Conservation (phyloP, 2,113 vertebrate genomes). For the Seriola aureovittata region DNA sequence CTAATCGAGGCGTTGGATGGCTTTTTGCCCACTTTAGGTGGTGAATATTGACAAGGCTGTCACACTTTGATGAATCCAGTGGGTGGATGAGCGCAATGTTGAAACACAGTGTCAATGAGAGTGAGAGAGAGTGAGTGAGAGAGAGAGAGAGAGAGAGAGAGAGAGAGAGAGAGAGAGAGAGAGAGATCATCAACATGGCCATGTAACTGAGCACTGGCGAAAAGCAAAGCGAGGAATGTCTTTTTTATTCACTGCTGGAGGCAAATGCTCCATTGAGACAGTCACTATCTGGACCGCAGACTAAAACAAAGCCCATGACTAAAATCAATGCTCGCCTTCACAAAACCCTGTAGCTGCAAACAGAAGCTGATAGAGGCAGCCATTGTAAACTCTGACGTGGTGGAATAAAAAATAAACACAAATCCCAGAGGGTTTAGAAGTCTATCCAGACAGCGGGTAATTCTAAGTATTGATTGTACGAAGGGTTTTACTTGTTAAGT, state of each 20-base stretch:
- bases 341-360: conserved; percentile 37
- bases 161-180: background rate
- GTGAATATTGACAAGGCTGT: conserved; percentile 69
- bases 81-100: conserved; percentile 36
- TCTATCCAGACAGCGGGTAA: conserved; percentile 11
- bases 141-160: conserved; percentile 22
- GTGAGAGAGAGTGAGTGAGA: background rate
- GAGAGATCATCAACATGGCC: conserved; percentile 47
- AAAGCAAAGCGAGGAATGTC: conserved; percentile 51
- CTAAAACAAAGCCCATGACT: conserved; percentile 65
- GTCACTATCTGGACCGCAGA: conserved; percentile 56
- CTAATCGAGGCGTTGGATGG: conserved; percentile 33
- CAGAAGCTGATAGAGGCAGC: conserved; percentile 26
- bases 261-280: conserved; percentile 63
- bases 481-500: conserved; percentile 43
- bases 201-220: conserved; percentile 25
- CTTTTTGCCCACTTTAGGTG: conserved; percentile 40
- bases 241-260: conserved; percentile 70
- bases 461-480: conserved; percentile 52
- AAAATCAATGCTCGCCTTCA: conserved; percentile 70
- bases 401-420: conserved; percentile 32
- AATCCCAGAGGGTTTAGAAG: conserved; percentile 18
- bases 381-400: conserved; percentile 52
- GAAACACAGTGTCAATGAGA: conserved; percentile 47
- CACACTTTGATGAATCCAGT: conserved; percentile 60